Percentiles rank a stretch among this genome's conserved stretches.
Conservation (phyloP, 2,888 invertebrate species). For the Iphiclides podalirius region DNA sequence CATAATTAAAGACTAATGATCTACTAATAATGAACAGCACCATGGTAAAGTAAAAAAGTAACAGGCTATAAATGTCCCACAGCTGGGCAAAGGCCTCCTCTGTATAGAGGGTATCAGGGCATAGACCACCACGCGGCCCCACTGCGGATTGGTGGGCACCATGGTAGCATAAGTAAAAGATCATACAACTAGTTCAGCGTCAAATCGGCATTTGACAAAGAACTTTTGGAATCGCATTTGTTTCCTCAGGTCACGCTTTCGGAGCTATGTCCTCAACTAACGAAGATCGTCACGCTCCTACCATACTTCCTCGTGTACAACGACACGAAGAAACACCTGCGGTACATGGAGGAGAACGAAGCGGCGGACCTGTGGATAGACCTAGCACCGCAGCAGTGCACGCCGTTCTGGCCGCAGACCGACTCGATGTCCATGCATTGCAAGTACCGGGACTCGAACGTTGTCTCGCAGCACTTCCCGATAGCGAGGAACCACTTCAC, state of each 20-base stretch:
- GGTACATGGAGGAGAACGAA: conserved; percentile 93
- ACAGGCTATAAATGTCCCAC: too few species aligned
- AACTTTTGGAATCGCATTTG: too few species aligned
- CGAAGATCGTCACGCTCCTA: conserved; percentile 88
- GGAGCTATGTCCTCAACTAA: conserved; percentile 85
- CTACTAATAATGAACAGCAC: too few species aligned
- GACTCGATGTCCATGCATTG: conserved; percentile 90
- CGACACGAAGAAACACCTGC: conserved; percentile 79
- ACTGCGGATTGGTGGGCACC: too few species aligned
- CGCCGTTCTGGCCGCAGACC: conserved; percentile 91
- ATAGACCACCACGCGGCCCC: too few species aligned
- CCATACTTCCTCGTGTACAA: conserved; percentile 90
- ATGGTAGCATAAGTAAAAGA: too few species aligned
- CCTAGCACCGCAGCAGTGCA: conserved; percentile 83
- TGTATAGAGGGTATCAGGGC: too few species aligned
- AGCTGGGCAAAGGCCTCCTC: too few species aligned
- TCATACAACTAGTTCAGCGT: too few species aligned
- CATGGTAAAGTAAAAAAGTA: too few species aligned
- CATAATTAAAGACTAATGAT: too few species aligned
- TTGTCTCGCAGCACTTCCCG: conserved; percentile 88
- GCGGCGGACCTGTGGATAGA: conserved; percentile 91
- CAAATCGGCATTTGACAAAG: too few species aligned
- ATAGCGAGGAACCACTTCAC: conserved; percentile 85
- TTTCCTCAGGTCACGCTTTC: conserved; percentile 85
- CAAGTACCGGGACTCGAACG: conserved; percentile 87